Evolutionary conservation across 2,797 vertebrate species (phyloP), one percentile per base, ranked within the genome.

Genomic region (Meriones psammophilus): DNA sequence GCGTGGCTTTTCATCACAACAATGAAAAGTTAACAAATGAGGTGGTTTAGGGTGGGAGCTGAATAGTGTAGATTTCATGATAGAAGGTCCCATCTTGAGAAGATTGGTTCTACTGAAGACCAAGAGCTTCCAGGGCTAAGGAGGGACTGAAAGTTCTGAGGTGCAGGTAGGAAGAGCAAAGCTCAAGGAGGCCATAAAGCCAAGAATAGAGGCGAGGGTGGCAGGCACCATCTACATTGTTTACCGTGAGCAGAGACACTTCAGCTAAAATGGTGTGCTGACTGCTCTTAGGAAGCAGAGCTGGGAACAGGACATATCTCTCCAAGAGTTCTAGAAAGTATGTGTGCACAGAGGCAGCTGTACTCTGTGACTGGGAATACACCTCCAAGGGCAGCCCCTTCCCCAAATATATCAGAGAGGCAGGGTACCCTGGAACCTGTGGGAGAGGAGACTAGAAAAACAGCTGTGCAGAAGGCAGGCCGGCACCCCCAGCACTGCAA

Each of bases 401-500:
- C 83, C 79, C 56, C 69, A 86, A 68, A 76, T 76, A 86, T 56
- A 73, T 8, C 3, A 50, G 69, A 26, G 8, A 66, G 69, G 88
- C 60, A 76, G 28, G 24, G 46, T 1, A 3, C 42, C 69, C 76
- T 28, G 28, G 4, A 17, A 71, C 79, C 60, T 18, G 60, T 46
- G 30, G 86, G 83, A 46, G 3, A 36, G 0, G 15, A 42, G 76
- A 24, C 33, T 10, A 90, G n/a, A 90, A n/a, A 80, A 33, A 58
- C 85, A 83, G 46, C 69, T 36, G 78, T 68, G 84, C 68, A 58
- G 28, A 94, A 90, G 60, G 62, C 62, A 91, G 74, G 83, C 33
- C 26, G 77, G 60, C 1, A 1, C 42, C 42, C 42, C 39, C 15
- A n/a, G 88, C 0, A 3, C 74, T 26, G 17, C 0, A 2, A 68